phyloP scores from a whole-genome alignment of 37 sponge, comb jelly and placozoan species.

The Agelas oroides region DNA sequence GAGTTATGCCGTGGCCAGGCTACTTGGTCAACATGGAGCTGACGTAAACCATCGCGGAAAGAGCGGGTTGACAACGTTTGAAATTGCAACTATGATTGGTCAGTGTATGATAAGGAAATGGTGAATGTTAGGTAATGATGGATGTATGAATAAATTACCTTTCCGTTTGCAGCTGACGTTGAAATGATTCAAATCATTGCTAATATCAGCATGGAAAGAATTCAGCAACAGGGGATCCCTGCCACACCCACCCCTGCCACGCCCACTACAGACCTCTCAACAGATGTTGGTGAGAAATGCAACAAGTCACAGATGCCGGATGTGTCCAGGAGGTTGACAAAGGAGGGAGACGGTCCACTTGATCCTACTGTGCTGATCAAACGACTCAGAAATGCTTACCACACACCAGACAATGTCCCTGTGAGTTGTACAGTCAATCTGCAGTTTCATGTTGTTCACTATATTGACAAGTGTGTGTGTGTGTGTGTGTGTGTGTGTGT shows the following conservation, averaged over 20 bases:
- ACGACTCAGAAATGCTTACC: too few relatives aligned
- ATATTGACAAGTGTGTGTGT: too few relatives aligned
- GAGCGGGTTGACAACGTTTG: slow-evolving; percentile 74
- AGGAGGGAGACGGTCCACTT: too few relatives aligned
- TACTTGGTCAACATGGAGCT: slow-evolving; percentile 59
- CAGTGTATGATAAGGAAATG: too few relatives aligned
- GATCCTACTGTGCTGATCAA: too few relatives aligned
- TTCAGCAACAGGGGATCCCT: background rate
- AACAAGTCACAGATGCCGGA: background rate
- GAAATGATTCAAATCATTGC: slow-evolving; percentile 63
- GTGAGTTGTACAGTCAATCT: too few relatives aligned
- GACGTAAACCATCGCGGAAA: slow-evolving; percentile 69
- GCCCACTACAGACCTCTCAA: too few relatives aligned
- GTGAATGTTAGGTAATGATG: too few relatives aligned
- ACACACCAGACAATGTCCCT: too few relatives aligned
- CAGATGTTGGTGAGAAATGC: background rate
- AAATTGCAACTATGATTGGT: slow-evolving; percentile 61
- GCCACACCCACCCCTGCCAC: slow-evolving; percentile 21
- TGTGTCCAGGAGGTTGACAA: background rate
- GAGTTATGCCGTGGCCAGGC: slow-evolving; percentile 64
- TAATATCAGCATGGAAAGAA: slow-evolving; percentile 32
- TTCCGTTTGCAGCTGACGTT: slow-evolving; percentile 61
- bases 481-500: too few relatives aligned
- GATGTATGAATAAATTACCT: too few relatives aligned
- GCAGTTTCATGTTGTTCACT: too few relatives aligned